These are phyloP conservation scores for Axea sp. DNA, from an alignment of 2,888 invertebrate species.

Conservation along the genomic window DNA sequence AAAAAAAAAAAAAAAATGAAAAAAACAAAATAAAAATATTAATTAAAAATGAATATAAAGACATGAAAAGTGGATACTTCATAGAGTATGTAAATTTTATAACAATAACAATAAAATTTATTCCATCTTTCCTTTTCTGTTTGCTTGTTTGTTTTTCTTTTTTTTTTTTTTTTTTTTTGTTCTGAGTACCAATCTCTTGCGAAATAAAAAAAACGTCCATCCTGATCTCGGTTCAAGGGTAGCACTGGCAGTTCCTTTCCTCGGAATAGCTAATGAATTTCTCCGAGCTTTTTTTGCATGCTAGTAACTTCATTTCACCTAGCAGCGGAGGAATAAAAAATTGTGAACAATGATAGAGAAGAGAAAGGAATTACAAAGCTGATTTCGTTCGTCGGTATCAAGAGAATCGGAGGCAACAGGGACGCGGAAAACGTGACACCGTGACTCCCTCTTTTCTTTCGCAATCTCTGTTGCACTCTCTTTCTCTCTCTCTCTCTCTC, in stretches of 20 bases:
- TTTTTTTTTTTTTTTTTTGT: constrained; percentile 17
- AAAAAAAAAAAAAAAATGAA: too few species aligned
- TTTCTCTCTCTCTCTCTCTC: constrained; percentile 18
- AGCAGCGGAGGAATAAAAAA: constrained; percentile 59
- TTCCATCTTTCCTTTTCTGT: too few species aligned
- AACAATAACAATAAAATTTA: constrained; percentile 21
- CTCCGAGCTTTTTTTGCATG: constrained; percentile 53
- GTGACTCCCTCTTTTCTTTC: constrained; percentile 60
- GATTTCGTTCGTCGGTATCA: constrained; percentile 62
- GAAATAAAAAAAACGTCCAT: constrained; percentile 43
- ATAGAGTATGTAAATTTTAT: constrained; percentile 41
- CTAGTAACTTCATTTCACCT: constrained; percentile 61
- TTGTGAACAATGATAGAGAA: constrained; percentile 64
- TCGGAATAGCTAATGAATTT: constrained; percentile 64
- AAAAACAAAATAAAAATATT: too few species aligned
- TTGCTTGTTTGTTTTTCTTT: too few species aligned
- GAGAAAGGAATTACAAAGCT: constrained; percentile 64
- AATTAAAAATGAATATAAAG: constrained; percentile 14
- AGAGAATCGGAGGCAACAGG: constrained; percentile 62
- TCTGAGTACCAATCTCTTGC: constrained; percentile 29
- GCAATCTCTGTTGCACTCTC: constrained; percentile 13
- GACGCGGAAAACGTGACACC: constrained; percentile 62
- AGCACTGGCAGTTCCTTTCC: constrained; percentile 49
- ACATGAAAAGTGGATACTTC: constrained; percentile 15
- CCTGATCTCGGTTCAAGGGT: constrained; percentile 51